Evolutionary conservation across 2,888 invertebrate genomes (phyloP), one percentile per base, ranked within the genome.

Genomic region (Hydroisotoma schaefferi): DNA sequence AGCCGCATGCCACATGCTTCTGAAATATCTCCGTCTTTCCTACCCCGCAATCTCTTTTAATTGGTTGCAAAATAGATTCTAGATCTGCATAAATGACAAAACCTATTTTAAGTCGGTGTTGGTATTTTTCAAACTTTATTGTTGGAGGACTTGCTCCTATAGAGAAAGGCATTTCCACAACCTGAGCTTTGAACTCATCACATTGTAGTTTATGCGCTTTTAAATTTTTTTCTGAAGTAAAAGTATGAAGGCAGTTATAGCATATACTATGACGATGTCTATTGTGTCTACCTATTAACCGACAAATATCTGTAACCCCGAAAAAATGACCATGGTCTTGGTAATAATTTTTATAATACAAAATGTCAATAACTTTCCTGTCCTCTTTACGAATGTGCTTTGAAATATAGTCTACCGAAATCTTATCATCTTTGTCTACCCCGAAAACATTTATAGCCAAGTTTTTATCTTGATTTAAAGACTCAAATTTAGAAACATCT

Each of bases 11-110:
- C 22, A 18, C 12, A 28, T 52, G 52, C 15, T n/a, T 12, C n/a
- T 52, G 22, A 27, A 20, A 33, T 4, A 52, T 2, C 3, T 5
- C 5, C 3, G 18, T 18, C 8, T 52, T 22, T 3, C 8, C 18
- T 2, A n/a, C 23, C n/a, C 8, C 8, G 20, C 6, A 25, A 18
- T 22, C n/a, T 52, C 18, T 23, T 33, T 12, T 15, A 27, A n/a
- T 12, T 6, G 4, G 2, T 22, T 20, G 12, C 2, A 29, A 4
- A 4, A 52, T 5, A 6, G 52, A 18, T 28, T 52, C 52, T 20
- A 52, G 37, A 18, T 52, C 52, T 28, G 52, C 52, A 22, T 52
- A 52, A 29, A 52, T 52, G 2, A 37, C 37, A 37, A 20, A 52
- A 5, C 25, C n/a, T 20, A 23, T 15, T 25, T 52, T 52, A 4